phyloP scores from a whole-genome alignment of 2,113 vertebrate species.

The Orthonyx spaldingii region DNA sequence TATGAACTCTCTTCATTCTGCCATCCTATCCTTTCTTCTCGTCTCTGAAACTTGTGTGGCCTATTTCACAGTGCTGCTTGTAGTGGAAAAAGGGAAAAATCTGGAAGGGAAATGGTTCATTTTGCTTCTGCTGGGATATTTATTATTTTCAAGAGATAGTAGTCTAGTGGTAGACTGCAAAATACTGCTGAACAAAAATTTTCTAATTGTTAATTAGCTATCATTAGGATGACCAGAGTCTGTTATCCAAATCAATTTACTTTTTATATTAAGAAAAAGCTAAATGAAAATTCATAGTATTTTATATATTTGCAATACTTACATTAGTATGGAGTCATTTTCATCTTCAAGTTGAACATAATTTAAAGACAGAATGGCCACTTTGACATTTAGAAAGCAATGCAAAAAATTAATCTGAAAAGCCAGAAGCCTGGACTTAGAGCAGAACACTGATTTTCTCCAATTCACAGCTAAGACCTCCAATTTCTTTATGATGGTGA shows the following conservation, averaged over 20 bases:
- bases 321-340: background rate
- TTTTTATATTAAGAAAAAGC: background rate
- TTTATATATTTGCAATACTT: background rate
- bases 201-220: background rate
- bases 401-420: background rate
- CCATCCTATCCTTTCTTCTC: background rate
- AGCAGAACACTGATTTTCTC: background rate
- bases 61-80: background rate
- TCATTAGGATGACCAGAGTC: background rate
- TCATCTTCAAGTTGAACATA: background rate
- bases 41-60: background rate
- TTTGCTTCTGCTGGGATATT: background rate
- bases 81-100: background rate
- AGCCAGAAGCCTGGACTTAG: background rate
- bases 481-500: slow-evolving; percentile 8
- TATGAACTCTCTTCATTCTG: background rate
- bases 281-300: background rate
- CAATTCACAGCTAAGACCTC: slow-evolving; percentile 7
- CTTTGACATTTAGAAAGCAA: background rate
- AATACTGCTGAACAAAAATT: background rate
- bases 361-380: background rate
- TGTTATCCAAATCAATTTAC: background rate
- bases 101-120: background rate
- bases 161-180: background rate
- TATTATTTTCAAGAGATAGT: background rate